phyloP scores from a whole-genome alignment of 2,888 invertebrate genomes.

The Drosophila stalkeri region DNA sequence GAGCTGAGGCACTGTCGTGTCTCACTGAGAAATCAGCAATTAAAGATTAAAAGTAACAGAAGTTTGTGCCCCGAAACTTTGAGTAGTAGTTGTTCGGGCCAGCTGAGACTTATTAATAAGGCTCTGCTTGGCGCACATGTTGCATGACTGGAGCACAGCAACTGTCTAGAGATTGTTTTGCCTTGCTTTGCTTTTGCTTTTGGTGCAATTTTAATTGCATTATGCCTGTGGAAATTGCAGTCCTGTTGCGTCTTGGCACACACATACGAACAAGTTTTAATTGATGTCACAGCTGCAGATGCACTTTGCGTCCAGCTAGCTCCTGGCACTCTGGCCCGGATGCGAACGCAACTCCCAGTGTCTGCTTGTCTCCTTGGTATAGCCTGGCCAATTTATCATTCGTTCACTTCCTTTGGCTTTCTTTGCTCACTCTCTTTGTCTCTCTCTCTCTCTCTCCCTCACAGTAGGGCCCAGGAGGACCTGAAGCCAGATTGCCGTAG shows the following conservation, averaged over 20 bases:
- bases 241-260: constrained; percentile 31
- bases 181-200: constrained; percentile 36
- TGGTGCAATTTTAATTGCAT: constrained; percentile 72
- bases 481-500: constrained; percentile 15
- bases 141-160: constrained; percentile 22
- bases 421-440: constrained; percentile 14
- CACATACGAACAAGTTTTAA: constrained; percentile 66
- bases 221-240: constrained; percentile 63
- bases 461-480: too few species aligned
- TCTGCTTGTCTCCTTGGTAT: constrained; percentile 10
- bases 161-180: constrained; percentile 41
- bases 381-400: constrained; percentile 41
- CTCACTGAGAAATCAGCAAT: constrained; percentile 54
- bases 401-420: constrained; percentile 11
- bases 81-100: not conserved
- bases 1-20: too few species aligned
- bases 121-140: constrained; percentile 11
- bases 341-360: constrained; percentile 17
- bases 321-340: constrained; percentile 26
- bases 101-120: constrained; percentile 36
- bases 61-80: constrained; percentile 26
- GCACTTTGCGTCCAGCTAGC: constrained; percentile 50
- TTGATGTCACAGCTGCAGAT: constrained; percentile 71
- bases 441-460: constrained; percentile 2
- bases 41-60: constrained; percentile 60